These are phyloP conservation scores for Bettongia penicillata DNA, from an alignment of 2,113 vertebrate species.

Conservation along the genomic window DNA sequence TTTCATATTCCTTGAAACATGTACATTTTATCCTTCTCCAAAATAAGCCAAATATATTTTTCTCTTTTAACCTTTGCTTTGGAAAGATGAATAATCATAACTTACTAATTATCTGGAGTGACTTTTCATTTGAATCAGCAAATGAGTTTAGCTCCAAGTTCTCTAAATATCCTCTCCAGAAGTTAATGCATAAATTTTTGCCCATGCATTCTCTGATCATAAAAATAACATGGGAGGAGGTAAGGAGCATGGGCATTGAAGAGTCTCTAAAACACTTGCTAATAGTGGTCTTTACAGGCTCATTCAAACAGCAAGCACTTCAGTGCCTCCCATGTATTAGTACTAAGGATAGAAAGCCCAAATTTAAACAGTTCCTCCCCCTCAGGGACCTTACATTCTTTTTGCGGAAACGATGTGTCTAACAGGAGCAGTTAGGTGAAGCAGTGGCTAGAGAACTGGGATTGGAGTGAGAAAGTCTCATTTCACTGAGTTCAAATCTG, in stretches of 20 bases:
- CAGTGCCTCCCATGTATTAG: background rate
- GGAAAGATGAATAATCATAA: background rate
- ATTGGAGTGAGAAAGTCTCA: too few species aligned
- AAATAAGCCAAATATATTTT: background rate
- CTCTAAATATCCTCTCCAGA: background rate
- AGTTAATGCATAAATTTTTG: background rate
- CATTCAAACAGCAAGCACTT: background rate
- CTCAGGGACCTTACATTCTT: background rate
- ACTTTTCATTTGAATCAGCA: background rate
- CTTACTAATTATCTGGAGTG: background rate
- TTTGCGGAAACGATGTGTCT: background rate
- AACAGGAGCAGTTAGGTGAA: too few species aligned
- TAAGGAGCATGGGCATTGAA: background rate
- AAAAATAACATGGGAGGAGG: background rate
- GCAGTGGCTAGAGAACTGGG: too few species aligned
- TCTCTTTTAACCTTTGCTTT: background rate
- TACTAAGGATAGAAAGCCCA: background rate
- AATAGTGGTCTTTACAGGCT: background rate
- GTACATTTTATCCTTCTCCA: background rate
- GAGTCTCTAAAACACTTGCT: background rate
- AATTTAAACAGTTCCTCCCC: background rate
- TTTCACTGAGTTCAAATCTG: too few species aligned
- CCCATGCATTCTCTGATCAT: background rate
- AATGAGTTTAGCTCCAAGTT: background rate
- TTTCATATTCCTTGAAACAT: background rate